Conservation (phyloP, 1,140 invertebrate species). For the Oryzaephilus surinamensis region DNA sequence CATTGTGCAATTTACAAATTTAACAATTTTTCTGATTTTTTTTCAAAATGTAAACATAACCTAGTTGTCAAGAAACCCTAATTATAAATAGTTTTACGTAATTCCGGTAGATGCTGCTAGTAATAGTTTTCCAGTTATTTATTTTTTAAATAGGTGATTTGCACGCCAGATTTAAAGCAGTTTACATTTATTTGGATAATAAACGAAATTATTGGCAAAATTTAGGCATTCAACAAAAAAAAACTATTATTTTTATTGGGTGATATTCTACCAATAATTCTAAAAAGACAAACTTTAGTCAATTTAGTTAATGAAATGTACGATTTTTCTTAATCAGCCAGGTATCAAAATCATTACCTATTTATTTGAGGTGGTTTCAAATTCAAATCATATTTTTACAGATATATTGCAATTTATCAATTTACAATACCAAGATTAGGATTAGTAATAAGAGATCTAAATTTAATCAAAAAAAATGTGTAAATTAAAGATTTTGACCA, state of each 20-base stretch:
- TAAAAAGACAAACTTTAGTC: background rate
- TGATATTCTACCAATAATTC: background rate
- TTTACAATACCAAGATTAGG: slow-evolving; percentile 24
- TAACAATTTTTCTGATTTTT: too few species aligned
- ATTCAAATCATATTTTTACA: slow-evolving; percentile 10
- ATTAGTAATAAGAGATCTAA: slow-evolving; percentile 31
- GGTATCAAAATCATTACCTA: slow-evolving; percentile 2
- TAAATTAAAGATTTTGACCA: slow-evolving; percentile 39
- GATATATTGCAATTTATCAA: slow-evolving; percentile 23
- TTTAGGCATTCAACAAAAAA: background rate
- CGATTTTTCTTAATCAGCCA: background rate
- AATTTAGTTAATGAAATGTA: background rate
- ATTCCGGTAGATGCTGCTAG: too few species aligned
- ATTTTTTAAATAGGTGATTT: too few species aligned
- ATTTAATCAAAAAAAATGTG: slow-evolving; percentile 38
- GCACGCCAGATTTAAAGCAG: too few species aligned
- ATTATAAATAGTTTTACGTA: too few species aligned
- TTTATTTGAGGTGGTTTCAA: background rate
- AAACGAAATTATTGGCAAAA: too few species aligned
- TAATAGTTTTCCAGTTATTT: too few species aligned
- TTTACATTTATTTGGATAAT: too few species aligned
- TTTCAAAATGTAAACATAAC: too few species aligned
- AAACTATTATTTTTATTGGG: slow-evolving; percentile 5
- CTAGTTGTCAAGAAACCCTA: too few species aligned
- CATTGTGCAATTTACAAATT: too few species aligned